Evolutionary conservation across 2,797 vertebrate species (phyloP).

Genomic region (Aselliscus stoliczkanus): DNA sequence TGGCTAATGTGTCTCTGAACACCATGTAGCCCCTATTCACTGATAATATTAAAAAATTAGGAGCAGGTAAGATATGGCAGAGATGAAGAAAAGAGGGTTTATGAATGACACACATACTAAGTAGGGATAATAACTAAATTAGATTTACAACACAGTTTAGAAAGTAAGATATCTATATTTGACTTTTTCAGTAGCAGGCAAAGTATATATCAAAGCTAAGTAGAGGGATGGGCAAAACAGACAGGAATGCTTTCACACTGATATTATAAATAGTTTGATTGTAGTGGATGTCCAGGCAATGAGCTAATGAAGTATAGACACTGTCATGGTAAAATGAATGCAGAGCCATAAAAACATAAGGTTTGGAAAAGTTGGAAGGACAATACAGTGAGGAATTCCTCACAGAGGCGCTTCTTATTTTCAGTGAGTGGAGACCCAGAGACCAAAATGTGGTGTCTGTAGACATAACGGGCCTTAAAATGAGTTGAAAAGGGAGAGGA

Average conservation of each 20-base stretch:
- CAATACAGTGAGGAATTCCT: neutral
- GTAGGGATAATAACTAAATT: neutral
- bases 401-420: neutral
- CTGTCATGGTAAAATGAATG: neutral
- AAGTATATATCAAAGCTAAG: neutral
- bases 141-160: neutral
- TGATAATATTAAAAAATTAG: neutral
- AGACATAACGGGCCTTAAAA: neutral
- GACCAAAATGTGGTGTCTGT: neutral
- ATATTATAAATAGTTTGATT: neutral
- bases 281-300: neutral
- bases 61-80: neutral
- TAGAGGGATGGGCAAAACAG: neutral
- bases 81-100: neutral
- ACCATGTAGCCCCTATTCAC: neutral
- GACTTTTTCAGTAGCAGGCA: neutral
- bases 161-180: neutral
- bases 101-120: neutral
- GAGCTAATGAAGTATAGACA: too few relatives aligned
- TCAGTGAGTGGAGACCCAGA: neutral
- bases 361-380: neutral
- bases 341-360: neutral
- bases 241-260: neutral
- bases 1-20: neutral
- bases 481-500: neutral